These are phyloP conservation scores for Tortrix viridana DNA, from an alignment of 2,888 invertebrate genomes.

Conservation along the genomic window DNA sequence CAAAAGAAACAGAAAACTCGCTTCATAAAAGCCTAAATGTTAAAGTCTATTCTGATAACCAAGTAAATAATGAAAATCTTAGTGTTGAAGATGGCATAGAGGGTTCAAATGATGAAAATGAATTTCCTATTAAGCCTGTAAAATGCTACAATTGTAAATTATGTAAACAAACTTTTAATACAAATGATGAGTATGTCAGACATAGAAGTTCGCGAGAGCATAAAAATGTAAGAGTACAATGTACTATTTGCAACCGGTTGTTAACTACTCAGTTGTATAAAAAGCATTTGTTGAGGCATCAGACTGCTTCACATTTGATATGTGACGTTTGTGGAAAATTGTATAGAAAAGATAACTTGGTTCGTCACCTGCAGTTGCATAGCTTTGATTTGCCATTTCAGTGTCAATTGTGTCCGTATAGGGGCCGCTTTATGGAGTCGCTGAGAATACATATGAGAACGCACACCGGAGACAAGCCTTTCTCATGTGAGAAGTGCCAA, in stretches of 20 bases:
- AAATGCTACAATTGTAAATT: conserved; percentile 40
- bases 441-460: conserved; percentile 63
- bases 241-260: conserved; percentile 46
- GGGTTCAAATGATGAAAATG: conserved; percentile 8
- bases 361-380: conserved; percentile 59
- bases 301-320: conserved; percentile 54
- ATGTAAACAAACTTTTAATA: conserved; percentile 43
- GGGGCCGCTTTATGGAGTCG: conserved; percentile 61
- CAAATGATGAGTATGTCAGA: conserved; percentile 43
- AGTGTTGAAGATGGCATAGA: conserved; percentile 25
- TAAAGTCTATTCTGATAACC: conserved; percentile 5
- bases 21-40: conserved; percentile 43
- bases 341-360: conserved; percentile 63
- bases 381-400: conserved; percentile 59
- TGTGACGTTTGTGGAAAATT: conserved; percentile 67
- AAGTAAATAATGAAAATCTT: conserved; percentile 19
- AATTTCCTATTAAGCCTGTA: conserved; percentile 16
- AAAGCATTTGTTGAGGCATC: conserved; percentile 52
- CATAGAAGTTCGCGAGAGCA: conserved; percentile 51
- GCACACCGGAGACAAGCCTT: conserved; percentile 64
- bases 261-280: conserved; percentile 52
- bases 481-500: conserved; percentile 62
- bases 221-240: conserved; percentile 52
- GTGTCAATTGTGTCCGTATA: conserved; percentile 62
- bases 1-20: conserved; percentile 53